These are phyloP conservation scores for Caenorhabditis angaria DNA, from an alignment of 2,888 invertebrate species.

Conservation along the genomic window DNA sequence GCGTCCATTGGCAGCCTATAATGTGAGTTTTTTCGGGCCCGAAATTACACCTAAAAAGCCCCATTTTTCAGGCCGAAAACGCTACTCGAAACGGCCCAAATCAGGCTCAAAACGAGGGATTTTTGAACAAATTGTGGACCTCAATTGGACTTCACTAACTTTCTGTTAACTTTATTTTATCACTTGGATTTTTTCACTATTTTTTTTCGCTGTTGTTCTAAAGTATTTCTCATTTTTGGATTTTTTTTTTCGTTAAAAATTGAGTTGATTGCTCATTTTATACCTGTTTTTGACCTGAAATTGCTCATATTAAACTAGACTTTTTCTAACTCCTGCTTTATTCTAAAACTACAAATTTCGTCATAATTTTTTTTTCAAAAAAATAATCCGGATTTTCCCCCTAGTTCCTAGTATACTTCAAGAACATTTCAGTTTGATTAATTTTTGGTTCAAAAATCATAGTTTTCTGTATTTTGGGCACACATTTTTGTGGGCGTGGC, in stretches of 20 bases:
- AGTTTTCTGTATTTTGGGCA: too few species aligned
- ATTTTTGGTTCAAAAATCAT: too few species aligned
- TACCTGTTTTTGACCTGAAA: neutral
- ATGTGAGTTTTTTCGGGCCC: slow-evolving; percentile 27
- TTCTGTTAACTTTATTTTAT: slow-evolving; percentile 9
- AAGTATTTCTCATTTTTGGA: slow-evolving; percentile 7
- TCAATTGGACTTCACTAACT: slow-evolving; percentile 36
- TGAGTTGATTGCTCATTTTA: neutral
- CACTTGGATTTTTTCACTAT: slow-evolving; percentile 8
- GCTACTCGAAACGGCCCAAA: neutral
- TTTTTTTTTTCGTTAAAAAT: slow-evolving; percentile 21
- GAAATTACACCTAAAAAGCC: neutral
- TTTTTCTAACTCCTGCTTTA: too few species aligned
- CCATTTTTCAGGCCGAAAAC: neutral
- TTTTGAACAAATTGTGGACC: slow-evolving; percentile 41
- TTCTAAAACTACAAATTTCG: too few species aligned
- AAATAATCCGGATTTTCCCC: too few species aligned
- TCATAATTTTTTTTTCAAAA: too few species aligned
- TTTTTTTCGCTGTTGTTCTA: slow-evolving; percentile 7
- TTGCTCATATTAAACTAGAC: too few species aligned
- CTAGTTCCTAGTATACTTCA: too few species aligned
- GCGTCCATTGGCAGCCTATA: slow-evolving; percentile 52
- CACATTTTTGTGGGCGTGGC: too few species aligned
- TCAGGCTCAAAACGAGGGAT: slow-evolving; percentile 26
- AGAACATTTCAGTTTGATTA: too few species aligned